Base-by-base conservation (phyloP, 2,888 invertebrate species). In the Hypselothyrea guttata region DNA sequence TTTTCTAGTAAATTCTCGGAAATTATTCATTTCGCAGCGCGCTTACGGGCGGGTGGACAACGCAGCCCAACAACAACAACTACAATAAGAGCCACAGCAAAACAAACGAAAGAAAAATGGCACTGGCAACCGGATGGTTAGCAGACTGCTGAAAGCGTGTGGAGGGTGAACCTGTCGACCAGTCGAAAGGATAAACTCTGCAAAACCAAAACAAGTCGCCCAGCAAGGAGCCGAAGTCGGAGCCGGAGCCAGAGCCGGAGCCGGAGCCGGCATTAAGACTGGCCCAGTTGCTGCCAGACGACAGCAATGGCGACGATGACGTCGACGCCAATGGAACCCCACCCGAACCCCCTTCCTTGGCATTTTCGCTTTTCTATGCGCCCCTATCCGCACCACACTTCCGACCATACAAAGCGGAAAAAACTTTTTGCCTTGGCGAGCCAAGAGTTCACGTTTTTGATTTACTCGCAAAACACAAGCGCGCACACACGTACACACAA, bases 21-120 rank as follows among this genome's bases (percentile, higher is more conserved):
- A 84, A 84, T 84, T 84, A 84, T 84, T 86, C 86, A 84, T 86
- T 86, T 84, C 66, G 65, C 64, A 75, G 64, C 66, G 52, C 52
- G 67, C 76, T 62, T 49, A 71, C 71, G 58, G 56, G 42, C 48
- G 55, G 72, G 27, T 54, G 66, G 63, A 57, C 52, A 58, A 44
- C 52, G 18, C 52, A 30, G 7, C 40, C 9, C 37, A 30, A n/a
- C 47, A 54, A 12, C 35, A 42, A 7, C 53, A 51, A 11, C 42
- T 54, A 13, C 34, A 56, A 47, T 38, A 64, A 38, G 31, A 51
- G 27, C 37, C n/a, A 30, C 13, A 48, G 38, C 60, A 60, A 71
- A 62, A 61, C 62, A 73, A 69, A 69, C 64, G 44, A 18, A 73
- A 63, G 71, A 71, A 55, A 67, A 67, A 73, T 67, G 75, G 71